Evolutionary conservation across 2,797 vertebrate species (phyloP).

Genomic region (Acanthurus tractus): DNA sequence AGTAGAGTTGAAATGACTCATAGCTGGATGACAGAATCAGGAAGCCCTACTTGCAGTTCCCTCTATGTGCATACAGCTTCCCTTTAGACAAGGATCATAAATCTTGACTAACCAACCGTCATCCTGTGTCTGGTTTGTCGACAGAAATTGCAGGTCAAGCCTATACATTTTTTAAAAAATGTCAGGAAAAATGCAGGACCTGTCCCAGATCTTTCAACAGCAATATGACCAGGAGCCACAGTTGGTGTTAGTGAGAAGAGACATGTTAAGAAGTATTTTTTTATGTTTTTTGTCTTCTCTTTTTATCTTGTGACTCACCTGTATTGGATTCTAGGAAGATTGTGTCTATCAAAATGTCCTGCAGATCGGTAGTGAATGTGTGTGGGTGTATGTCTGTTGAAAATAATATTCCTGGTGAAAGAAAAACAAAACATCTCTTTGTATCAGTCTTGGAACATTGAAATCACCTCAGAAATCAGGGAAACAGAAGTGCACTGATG

Average conservation of each 20-base stretch:
- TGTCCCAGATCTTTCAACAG: constrained; percentile 34
- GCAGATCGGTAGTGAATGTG: constrained; percentile 28
- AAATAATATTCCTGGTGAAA: constrained; percentile 48
- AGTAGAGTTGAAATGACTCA: constrained; percentile 5
- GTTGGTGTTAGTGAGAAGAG: background rate
- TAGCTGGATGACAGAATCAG: constrained; percentile 2
- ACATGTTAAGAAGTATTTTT: background rate
- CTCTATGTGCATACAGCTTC: constrained; percentile 1
- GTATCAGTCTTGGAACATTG: constrained; percentile 41
- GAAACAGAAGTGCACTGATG: constrained; percentile 35
- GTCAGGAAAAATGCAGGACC: constrained; percentile 21
- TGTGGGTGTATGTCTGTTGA: constrained; percentile 38
- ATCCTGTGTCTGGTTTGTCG: constrained; percentile 20
- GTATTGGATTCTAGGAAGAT: constrained; percentile 19
- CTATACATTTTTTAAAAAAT: background rate
- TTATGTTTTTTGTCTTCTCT: background rate
- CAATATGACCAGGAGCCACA: constrained; percentile 16
- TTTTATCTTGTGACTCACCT: constrained; percentile 14
- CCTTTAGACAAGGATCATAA: constrained; percentile 35
- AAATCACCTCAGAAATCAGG: constrained; percentile 39
- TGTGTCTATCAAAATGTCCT: constrained; percentile 45
- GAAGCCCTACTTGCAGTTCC: constrained; percentile 9
- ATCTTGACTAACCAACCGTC: constrained; percentile 21
- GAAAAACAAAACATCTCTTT: constrained; percentile 30
- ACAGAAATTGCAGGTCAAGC: constrained; percentile 33